Evolutionary conservation across 2,888 invertebrate genomes (phyloP).

Genomic region (Incurvaria masculella): DNA sequence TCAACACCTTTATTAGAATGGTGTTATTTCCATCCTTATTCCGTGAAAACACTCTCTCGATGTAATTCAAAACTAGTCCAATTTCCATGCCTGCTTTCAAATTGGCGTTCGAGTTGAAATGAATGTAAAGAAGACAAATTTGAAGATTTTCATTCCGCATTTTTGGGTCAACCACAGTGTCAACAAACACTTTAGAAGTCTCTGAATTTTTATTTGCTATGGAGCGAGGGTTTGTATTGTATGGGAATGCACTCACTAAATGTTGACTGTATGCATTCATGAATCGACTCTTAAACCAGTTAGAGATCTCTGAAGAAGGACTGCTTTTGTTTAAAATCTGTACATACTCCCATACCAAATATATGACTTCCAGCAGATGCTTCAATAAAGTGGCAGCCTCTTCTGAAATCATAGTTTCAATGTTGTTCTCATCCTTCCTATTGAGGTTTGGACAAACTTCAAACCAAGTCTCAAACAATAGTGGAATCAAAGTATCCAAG

Average conservation of each 20-base stretch:
- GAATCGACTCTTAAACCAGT: constrained; percentile 53
- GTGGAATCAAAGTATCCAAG: constrained; percentile 66
- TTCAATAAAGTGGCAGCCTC: constrained; percentile 65
- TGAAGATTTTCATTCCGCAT: constrained; percentile 34
- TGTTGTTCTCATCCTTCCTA: constrained; percentile 26
- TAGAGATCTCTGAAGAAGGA: constrained; percentile 37
- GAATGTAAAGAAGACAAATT: constrained; percentile 45
- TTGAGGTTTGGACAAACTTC: constrained; percentile 64
- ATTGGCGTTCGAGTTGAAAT: constrained; percentile 39
- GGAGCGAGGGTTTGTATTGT: constrained; percentile 40
- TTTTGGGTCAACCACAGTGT: constrained; percentile 36
- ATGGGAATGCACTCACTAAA: constrained; percentile 59
- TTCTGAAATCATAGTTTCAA: constrained; percentile 51
- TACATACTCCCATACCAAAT: constrained; percentile 53
- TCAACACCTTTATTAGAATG: constrained; percentile 31
- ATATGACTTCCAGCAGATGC: constrained; percentile 60
- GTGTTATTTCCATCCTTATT: constrained; percentile 26
- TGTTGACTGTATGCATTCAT: constrained; percentile 51
- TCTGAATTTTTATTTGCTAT: constrained; percentile 25
- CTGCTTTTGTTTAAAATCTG: constrained; percentile 30
- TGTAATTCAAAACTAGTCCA: constrained; percentile 40
- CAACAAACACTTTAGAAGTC: constrained; percentile 22
- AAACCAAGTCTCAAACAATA: constrained; percentile 81
- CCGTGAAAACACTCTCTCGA: constrained; percentile 44
- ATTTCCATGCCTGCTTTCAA: constrained; percentile 34